phyloP scores from a whole-genome alignment of 2,797 vertebrate species.

The Prionace glauca region DNA sequence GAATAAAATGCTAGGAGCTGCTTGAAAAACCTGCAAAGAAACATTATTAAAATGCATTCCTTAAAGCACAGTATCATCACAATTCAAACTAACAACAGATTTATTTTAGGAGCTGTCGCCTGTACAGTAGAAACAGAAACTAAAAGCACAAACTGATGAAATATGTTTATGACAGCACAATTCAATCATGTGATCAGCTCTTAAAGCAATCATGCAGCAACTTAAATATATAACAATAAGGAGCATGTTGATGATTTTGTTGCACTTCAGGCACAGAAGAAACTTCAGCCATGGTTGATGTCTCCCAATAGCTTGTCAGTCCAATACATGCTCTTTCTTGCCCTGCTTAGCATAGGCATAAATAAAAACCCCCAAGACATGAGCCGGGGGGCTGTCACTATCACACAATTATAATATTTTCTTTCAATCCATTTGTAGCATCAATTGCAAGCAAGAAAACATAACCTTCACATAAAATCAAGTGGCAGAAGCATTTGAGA shows the following conservation, averaged over 20 bases:
- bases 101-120: too few relatives aligned
- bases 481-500: neutral
- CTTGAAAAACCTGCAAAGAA: too few relatives aligned
- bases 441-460: neutral
- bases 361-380: neutral
- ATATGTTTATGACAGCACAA: too few relatives aligned
- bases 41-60: too few relatives aligned
- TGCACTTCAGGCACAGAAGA: neutral
- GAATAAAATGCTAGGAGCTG: too few relatives aligned
- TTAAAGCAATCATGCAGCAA: too few relatives aligned
- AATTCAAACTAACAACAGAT: too few relatives aligned
- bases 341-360: neutral
- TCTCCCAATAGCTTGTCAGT: neutral
- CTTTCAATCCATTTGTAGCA: neutral
- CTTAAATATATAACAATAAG: neutral
- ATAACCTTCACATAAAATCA: neutral
- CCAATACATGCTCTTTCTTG: neutral
- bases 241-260: neutral
- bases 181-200: too few relatives aligned
- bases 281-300: neutral
- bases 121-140: too few relatives aligned
- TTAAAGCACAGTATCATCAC: too few relatives aligned
- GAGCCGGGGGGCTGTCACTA: neutral
- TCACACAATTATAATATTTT: neutral
- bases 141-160: too few relatives aligned